Percentiles rank a stretch among this genome's conserved stretches.
Evolutionary conservation across 2,888 invertebrate genomes (phyloP).

Genomic region (Exephanes ischioxanthus): DNA sequence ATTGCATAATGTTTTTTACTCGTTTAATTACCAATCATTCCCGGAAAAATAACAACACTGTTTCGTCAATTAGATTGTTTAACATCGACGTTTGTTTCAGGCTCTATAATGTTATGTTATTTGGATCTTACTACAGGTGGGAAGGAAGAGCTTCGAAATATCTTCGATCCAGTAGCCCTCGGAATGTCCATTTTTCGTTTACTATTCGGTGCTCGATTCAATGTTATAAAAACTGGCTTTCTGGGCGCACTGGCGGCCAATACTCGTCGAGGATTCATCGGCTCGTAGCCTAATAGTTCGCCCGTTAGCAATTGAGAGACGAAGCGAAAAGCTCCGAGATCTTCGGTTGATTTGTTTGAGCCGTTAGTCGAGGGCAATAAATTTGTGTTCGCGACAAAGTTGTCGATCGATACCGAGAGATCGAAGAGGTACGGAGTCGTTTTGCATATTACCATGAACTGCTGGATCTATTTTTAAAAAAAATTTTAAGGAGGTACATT

Average conservation of each 20-base stretch:
- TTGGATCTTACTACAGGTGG: conserved; percentile 18
- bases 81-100: not conserved
- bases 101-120: not conserved
- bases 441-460: conserved; percentile 75
- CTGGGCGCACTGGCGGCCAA: conserved; percentile 73
- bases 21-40: not conserved
- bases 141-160: conserved; percentile 47
- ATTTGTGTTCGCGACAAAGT: conserved; percentile 71
- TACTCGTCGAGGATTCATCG: conserved; percentile 71
- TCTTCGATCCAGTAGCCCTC: conserved; percentile 33
- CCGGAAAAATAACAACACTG: not conserved
- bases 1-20: too few relatives aligned
- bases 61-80: not conserved
- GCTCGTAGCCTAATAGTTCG: conserved; percentile 76
- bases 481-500: not conserved
- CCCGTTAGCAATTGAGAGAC: conserved; percentile 77
- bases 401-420: conserved; percentile 73
- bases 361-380: conserved; percentile 67
- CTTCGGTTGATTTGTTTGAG: conserved; percentile 40
- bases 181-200: conserved; percentile 71
- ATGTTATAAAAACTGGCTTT: conserved; percentile 79
- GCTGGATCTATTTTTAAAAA: conserved; percentile 74
- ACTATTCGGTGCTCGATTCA: conserved; percentile 74
- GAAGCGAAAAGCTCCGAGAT: conserved; percentile 71
- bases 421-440: conserved; percentile 74